Evolutionary conservation across 2,888 invertebrate genomes (phyloP), one percentile per base, ranked within the genome.

Genomic region (Sceliomorpha sp.): DNA sequence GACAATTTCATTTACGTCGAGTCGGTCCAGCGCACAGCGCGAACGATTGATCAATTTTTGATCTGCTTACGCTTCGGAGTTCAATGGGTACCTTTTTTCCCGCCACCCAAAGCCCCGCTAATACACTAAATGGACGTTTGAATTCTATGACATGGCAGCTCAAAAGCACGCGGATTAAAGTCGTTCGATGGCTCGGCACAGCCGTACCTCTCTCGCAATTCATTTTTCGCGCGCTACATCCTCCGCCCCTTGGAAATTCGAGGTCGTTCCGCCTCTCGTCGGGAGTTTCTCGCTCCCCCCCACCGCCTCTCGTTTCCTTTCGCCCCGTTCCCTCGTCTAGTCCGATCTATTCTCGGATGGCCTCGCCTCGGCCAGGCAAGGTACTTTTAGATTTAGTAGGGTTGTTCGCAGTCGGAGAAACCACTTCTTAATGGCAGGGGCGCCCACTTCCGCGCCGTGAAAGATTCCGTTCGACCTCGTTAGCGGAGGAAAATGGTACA

Each of bases 401-500:
- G 66, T 70, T 72, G 72, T 60, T 72, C 50, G 55, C 48, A 59
- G 55, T 51, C 62, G 31, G 66, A 66, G 53, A 69, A 69, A 74
- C 72, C 64, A 69, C 69, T 69, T 48, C 62, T 74, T 74, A 71
- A 74, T 74, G 69, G 69, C 67, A 51, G 47, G 59, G 60, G 47
- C 62, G 51, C 69, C 50, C 66, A 53, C 59, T 60, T 72, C 63
- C 59, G 51, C 59, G 40, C 42, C n/a, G 44, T 39, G 55, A 44
- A 69, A 58, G 62, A 69, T 62, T 69, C 66, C 55, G 63, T 66
- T 55, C 66, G 51, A 59, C 59, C 69, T 69, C 66, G 66, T 72
- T 69, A 63, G 59, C 12, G 26, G 39, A 55, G 37, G 64, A 62
- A 62, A 66, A 63, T 63, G 63, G 69, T 39, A 47, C 55, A 63